Base-by-base conservation (phyloP, 2,888 invertebrate genomes). In the Meliscaeva auricollis region DNA sequence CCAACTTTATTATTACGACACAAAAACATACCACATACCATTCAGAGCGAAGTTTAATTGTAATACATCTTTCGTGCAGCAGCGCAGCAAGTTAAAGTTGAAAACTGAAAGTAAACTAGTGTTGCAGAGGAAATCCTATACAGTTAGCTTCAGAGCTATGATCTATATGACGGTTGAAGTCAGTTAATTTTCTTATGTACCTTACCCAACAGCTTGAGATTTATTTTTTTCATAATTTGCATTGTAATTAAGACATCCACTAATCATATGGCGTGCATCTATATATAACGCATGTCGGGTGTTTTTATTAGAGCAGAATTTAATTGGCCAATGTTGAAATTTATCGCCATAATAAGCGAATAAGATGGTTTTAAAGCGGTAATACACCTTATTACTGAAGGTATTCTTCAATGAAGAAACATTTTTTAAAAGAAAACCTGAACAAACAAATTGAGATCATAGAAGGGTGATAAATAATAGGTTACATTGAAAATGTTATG, bases 61-160 rank as follows among this genome's bases (percentile, higher is more conserved):
- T 74, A 84, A 84, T 79, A 72, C 75, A 75, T 75, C 83, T 84
- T 75, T 75, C 70, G 58, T 69, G 80, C 56, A 70, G 26, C 26
- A 26, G 26, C 26, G 4, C 26, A 26, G 38, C 66, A 64, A 72
- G 84, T 79, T 38, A 30, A 50, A 56, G 54, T 80, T 75, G 66
- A 70, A 80, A 80, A 84, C 74, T 46, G 84, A 84, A 84, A 84
- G 84, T 80, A 79, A 70, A 84, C 80, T 80, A 75, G 80, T 35
- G 6, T 70, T 75, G 30, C 52, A 58, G 70, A 80, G 80, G 84
- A 84, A 84, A 84, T 80, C 64, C 75, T 80, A 84, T 80, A 84
- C 79, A 70, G 73, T 78, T 46, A 62, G 62, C 66, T 73, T 52
- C 1, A 26, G 38, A 11, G 20, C 35, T 66, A 66, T 64, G 79